Base-by-base conservation (phyloP, 2,888 invertebrate genomes). In the Melikaiella ostensackeni region DNA sequence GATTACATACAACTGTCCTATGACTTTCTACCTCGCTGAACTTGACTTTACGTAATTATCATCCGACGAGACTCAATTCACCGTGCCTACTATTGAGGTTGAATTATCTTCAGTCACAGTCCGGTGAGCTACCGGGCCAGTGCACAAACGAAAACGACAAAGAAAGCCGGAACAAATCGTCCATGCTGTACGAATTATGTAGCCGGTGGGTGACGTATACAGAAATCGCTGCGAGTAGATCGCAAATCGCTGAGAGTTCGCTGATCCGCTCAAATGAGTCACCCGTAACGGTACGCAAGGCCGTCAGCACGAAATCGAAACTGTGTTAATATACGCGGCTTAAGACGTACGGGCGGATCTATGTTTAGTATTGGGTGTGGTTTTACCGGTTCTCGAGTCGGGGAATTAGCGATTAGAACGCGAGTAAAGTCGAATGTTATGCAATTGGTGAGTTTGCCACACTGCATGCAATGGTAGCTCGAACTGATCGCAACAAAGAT, bases 301-400 rank as follows among this genome's bases (percentile, higher is more conserved):
- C 84, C 87, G 86, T 81, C 79, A 77, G 78, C 77, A 21, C 75
- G 81, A 77, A 80, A 83, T 79, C 81, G 79, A 83, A 82, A 80
- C 80, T 82, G 83, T 83, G 81, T 78, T 83, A 82, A 82, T 83
- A 83, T 82, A 80, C 77, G 74, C 78, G 78, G 76, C 79, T 79
- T 81, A 78, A 78, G 80, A 79, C 80, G 80, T 81, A 78, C 79
- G 80, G 78, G 79, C 81, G 80, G 83, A 81, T 85, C 85, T 85
- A 80, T 84, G 84, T 84, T 84, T 83, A 84, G 83, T 84, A 76
- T 79, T 88, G 89, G 90, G 90, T 88, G 90, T 88, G 89, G 90
- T 89, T 88, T 87, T 89, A 89, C 89, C 87, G 88, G 90, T 89
- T 89, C 84, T 84, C 75, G 66, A 78, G 81, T 85, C 85, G 80